Evolutionary conservation across 2,797 vertebrate genomes (phyloP), one percentile per base, ranked within the genome.

Genomic region (Malurus leucopterus): DNA sequence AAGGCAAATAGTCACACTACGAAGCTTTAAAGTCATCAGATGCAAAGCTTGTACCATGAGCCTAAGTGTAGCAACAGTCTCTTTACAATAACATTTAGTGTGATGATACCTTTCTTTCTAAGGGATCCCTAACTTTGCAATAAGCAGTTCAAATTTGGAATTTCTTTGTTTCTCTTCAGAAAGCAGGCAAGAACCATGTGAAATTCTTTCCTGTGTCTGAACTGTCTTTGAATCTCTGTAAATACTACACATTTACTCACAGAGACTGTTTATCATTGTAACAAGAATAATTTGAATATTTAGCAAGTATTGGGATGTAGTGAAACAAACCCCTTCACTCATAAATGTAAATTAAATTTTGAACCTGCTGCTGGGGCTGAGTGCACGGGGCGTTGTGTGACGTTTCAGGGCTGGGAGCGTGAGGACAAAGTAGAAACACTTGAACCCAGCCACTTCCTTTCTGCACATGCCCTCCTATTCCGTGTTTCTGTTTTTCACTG

Each of bases 1-100:
- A 95, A 93, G 86, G 79, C 72, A 95, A 73, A 81, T 54, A 63
- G 79, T 90, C 91, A 67, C 86, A 93, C 90, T 95, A 80, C 77
- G 91, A 96, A 96, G 92, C 75, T 94, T 93, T 93, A 84, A 79
- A 95, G 86, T 78, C 72, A 67, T 88, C 86, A 92, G 83, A 93
- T 95, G 85, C 63, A 94, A 91, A 94, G 89, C 59, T 84, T 84
- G 65, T 75, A 84, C 49, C 11, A 1, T 41, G n/a, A 87, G 43
- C 27, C 36, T 41, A 44, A 49, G 21, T 74, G 62, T 73, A 54
- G 54, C 32, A 78, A 17, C 64, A 38, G 14, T 79, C 62, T 61
- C 54, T 90, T 80, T 82, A 29, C 53, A 76, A 12, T 29, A 76
- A 17, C 16, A 3, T 38, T 27, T 43, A 17, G 24, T 18, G 29